Evolutionary conservation across 2,797 vertebrate genomes (phyloP).

Genomic region (Acipenser oxyrinchus): DNA sequence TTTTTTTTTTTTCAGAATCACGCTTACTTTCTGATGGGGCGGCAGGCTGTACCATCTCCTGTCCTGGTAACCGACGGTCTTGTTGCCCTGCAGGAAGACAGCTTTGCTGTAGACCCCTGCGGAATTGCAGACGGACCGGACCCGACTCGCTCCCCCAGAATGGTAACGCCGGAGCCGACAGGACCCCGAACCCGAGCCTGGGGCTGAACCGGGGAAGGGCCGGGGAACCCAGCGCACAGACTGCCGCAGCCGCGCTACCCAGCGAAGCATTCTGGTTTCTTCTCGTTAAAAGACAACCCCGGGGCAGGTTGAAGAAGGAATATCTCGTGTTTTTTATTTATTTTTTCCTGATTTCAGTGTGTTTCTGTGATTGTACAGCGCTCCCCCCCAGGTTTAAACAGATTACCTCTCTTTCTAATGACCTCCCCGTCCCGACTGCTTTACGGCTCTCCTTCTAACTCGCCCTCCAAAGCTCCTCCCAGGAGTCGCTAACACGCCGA

Average conservation of each 20-base stretch:
- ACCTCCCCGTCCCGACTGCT: no score
- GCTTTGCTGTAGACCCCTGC: conserved; percentile 29
- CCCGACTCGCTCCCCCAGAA: conserved; percentile 20
- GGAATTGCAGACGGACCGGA: conserved; percentile 24
- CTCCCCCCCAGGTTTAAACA: no score
- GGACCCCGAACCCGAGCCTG: conserved; percentile 28
- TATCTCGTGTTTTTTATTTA: no score
- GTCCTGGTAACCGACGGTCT: conserved; percentile 30
- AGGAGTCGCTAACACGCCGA: no score
- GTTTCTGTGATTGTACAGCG: not conserved
- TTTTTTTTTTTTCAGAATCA: no score
- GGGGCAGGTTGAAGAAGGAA: no score
- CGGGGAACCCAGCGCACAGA: conserved; percentile 35
- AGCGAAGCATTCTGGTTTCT: conserved; percentile 54
- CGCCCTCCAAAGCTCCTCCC: no score
- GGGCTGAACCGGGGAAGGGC: conserved; percentile 45
- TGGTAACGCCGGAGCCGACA: conserved; percentile 44
- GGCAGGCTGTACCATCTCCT: conserved; percentile 71
- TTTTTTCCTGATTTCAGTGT: not conserved
- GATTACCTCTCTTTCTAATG: no score
- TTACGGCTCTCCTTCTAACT: no score
- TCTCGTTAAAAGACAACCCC: conserved; percentile 10
- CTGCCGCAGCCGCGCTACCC: conserved; percentile 58
- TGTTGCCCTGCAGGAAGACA: conserved; percentile 29
- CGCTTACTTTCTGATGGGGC: conserved; percentile 83